Base-by-base conservation (phyloP, 2,888 invertebrate species). In the Thymelicus sylvestris region DNA sequence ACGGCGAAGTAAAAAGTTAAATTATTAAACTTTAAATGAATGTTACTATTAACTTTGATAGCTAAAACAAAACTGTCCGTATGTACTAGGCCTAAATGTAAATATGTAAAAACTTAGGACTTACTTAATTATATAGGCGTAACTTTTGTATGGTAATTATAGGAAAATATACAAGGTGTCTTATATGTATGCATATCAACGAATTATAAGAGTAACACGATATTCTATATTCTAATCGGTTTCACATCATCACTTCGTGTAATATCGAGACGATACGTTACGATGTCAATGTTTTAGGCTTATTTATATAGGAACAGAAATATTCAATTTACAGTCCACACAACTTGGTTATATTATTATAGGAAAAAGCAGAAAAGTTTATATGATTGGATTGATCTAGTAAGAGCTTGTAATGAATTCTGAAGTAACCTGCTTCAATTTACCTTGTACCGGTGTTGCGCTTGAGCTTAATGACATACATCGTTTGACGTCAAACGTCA, bases 161-260 rank as follows among this genome's bases (percentile, higher is more conserved):
- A 88, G 87, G 88, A 80, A 83, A 89, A 86, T 89, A 84, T 92
- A 90, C 93, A 92, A 91, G 91, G 93, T 93, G 93, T 93, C 93
- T 93, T 93, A 92, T 85, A 87, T 91, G 89, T 91, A 93, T 93
- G 93, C 93, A 93, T 93, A 93, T 93, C 93, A 93, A 92, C 92
- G 91, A 93, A 91, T 86, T 86, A 86, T 91, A 90, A 87, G 84
- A 85, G 81, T 83, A 78, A 80, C 75, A 76, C 70, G 77, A 81
- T 77, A 78, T 66, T 70, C 75, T 76, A 72, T 66, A 70, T 44
- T 65, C n/a, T 70, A 70, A 65, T 52, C 39, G 24, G 57, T 61
- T 70, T 65, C 61, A 66, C 52, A 52, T 71, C 52, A 47, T 64
- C 52, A 71, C 24, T 61, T 61, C 66, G 66, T 68, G 7, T 44